Evolutionary conservation across 1,140 invertebrate genomes (phyloP), one percentile per base, ranked within the genome.

Genomic region (Phymastichus coffea): DNA sequence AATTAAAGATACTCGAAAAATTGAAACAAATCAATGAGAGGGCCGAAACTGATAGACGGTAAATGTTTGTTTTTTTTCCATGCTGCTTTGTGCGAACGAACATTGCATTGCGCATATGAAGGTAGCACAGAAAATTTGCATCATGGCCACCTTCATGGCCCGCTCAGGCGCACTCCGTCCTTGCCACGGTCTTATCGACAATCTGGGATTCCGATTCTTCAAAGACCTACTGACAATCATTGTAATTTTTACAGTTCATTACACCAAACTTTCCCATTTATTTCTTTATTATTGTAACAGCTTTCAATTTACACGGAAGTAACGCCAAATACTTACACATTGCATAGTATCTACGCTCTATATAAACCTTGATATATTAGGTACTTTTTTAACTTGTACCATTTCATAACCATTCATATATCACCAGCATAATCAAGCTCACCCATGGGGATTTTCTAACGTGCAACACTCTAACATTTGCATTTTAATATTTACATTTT

Each of bases 71-170:
- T 74, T 59, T 67, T 67, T 71, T 76, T 78, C 68, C 74, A 78
- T 78, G 73, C 75, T 78, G 75, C 72, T 73, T 60, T 47, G 70
- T 70, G 63, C 66, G 73, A 68, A 52, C 66, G 57, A 47, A 52
- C 63, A 69, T 75, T 70, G 58, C 66, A 69, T 69, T 74, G 66
- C 65, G 64, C 70, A 57, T 70, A 68, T 63, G 64, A 79, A 78
- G 82, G 82, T 74, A 85, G 83, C 75, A 83, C 81, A 58, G 84
- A 84, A 79, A 85, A 84, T 73, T 79, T 85, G 61, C 77, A 79
- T 70, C 75, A 76, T 61, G 64, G 57, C 72, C 72, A 72, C 66
- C 70, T 68, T 20, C 76, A 77, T 68, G 74, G 80, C 59, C 77
- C 76, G 48, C 73, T 85, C 53, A 82, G 82, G 70, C 80, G 84